Evolutionary conservation across 2,888 invertebrate genomes (phyloP), one percentile per base, ranked within the genome.

Genomic region (Drosophila affinis): DNA sequence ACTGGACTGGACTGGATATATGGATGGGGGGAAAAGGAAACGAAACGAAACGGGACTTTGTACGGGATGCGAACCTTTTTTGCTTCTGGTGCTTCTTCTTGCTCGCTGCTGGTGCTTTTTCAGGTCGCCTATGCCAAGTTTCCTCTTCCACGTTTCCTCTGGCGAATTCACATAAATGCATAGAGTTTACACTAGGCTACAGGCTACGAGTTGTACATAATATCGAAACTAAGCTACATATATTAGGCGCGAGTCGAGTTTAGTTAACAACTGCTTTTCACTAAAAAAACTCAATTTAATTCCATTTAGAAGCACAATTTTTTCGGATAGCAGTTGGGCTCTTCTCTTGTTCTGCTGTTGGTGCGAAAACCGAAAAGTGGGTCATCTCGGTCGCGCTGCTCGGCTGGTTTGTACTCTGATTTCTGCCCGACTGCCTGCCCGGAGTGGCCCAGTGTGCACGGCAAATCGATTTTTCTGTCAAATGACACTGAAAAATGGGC

Each of bases 301-400:
- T 74, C 58, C 70, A 71, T 60, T 39, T 62, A 63, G 46, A 55
- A 62, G 57, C 67, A 62, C 75, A 70, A 56, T 72, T 73, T 76
- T 87, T 73, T 81, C 78, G 58, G 88, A 67, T 68, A 87, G 89
- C 87, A 87, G 82, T 90, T 86, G 81, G 80, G 78, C 84, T 75
- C 32, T 27, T 32, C 84, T 75, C 32, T 27, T 32, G 32, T 39
- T 39, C 39, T 39, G 39, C 39, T 39, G 39, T 81, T 83, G 87
- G 82, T 91, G 90, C 90, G 91, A 91, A 91, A 90, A 91, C 89
- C 89, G 84, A 90, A 90, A 90, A 90, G 82, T 90, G 90, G 91
- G 90, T 90, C 90, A 90, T 90, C 88, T 91, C 90, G 90, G 88
- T 91, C 91, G 91, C 88, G 90, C 85, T 88, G 80, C 88, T 91